phyloP scores from a whole-genome alignment of 53 echinoderm and acorn worm genomes.

The Paracentrotus lividus region DNA sequence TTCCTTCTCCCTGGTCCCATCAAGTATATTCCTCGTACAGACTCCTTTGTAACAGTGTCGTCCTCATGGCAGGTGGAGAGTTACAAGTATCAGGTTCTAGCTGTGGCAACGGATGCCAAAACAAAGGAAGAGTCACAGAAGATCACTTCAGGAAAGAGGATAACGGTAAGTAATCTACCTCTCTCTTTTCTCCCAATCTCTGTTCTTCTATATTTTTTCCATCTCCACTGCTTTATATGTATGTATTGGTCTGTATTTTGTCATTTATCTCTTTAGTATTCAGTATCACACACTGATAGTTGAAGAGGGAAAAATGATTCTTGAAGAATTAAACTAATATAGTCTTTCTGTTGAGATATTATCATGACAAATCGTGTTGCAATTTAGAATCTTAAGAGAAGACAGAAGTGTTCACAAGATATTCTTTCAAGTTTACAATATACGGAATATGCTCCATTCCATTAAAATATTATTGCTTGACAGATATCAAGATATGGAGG shows the following conservation, averaged over 20 bases:
- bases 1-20: slow-evolving; percentile 95
- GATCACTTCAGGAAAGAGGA: slow-evolving; percentile 90
- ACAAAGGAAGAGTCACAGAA: slow-evolving; percentile 96
- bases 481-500: too few relatives aligned
- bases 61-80: slow-evolving; percentile 97
- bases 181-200: neutral
- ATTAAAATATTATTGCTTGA: too few relatives aligned
- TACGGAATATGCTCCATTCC: too few relatives aligned
- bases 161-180: slow-evolving; percentile 74
- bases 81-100: slow-evolving; percentile 97
- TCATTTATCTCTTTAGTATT: too few relatives aligned
- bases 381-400: too few relatives aligned
- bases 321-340: too few relatives aligned
- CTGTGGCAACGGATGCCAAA: slow-evolving; percentile 90
- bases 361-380: too few relatives aligned
- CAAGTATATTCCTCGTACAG: slow-evolving; percentile 89
- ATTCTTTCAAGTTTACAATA: too few relatives aligned
- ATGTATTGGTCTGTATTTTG: neutral
- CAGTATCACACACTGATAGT: too few relatives aligned
- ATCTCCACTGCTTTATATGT: neutral
- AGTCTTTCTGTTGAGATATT: too few relatives aligned
- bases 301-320: too few relatives aligned
- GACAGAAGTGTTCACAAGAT: too few relatives aligned
- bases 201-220: neutral
- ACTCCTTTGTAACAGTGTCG: slow-evolving; percentile 96